Conservation (phyloP, 2,113 vertebrate genomes). For the Pachypanchax playfairii region DNA sequence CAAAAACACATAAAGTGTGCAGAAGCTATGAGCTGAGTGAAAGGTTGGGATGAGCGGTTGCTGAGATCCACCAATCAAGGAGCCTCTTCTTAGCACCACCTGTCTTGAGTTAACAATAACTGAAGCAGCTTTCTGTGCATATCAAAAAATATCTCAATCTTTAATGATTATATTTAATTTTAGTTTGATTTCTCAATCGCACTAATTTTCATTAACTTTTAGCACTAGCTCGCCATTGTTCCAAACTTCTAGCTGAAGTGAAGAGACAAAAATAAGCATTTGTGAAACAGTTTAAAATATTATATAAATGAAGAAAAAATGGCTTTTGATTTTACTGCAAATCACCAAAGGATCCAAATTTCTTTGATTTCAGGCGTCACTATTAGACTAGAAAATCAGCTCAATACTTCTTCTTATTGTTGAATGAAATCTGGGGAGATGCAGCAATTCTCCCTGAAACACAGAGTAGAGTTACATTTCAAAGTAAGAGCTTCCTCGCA, state of each 20-base stretch:
- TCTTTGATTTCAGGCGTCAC: conserved; percentile 16
- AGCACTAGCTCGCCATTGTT: no score
- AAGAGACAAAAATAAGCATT: neutral
- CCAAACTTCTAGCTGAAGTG: neutral
- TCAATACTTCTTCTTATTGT: neutral
- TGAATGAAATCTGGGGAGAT: conserved; percentile 1
- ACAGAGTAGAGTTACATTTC: no score
- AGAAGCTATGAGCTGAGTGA: conserved; percentile 15
- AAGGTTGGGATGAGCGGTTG: conserved; percentile 2
- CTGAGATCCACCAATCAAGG: conserved; percentile 41
- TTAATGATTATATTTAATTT: neutral
- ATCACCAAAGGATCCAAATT: neutral
- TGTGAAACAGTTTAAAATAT: neutral
- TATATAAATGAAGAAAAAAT: no score
- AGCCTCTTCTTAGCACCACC: conserved; percentile 56
- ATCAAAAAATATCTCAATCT: neutral
- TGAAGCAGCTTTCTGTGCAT: conserved; percentile 8
- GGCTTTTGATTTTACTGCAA: neutral
- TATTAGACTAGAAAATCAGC: neutral
- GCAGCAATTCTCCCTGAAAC: conserved; percentile 19
- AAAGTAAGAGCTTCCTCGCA: no score
- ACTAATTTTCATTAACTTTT: no score
- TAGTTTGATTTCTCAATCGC: no score
- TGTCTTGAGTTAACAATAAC: conserved; percentile 36
- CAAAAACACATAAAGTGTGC: conserved; percentile 59